Evolutionary conservation across 2,888 invertebrate species (phyloP).

Genomic region (Aleiodes leptofemur): DNA sequence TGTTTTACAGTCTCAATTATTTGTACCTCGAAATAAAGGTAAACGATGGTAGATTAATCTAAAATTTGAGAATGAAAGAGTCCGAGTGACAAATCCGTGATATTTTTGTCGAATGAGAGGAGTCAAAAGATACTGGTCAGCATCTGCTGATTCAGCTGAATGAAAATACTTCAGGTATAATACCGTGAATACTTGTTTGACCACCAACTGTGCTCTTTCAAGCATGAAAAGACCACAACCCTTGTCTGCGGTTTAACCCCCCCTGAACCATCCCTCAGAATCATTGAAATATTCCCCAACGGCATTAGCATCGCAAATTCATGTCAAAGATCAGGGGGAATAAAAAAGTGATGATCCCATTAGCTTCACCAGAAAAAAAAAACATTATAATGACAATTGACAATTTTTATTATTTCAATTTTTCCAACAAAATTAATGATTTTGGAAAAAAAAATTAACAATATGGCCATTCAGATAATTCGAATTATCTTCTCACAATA

Average conservation of each 20-base stretch:
- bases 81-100: slow-evolving; percentile 16
- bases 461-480: no score
- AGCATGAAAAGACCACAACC: slow-evolving; percentile 13
- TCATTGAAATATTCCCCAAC: background rate
- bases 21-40: background rate
- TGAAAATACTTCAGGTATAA: slow-evolving; percentile 4
- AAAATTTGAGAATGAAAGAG: background rate
- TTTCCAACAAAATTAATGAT: no score
- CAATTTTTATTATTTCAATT: no score
- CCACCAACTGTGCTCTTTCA: slow-evolving; percentile 40
- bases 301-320: slow-evolving; percentile 2
- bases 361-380: no score
- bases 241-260: background rate
- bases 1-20: no score
- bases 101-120: background rate
- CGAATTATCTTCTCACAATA: no score
- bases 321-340: slow-evolving; percentile 15
- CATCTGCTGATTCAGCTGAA: slow-evolving; percentile 26
- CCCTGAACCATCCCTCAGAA: slow-evolving; percentile 3
- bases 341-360: background rate
- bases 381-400: no score
- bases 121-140: slow-evolving; percentile 6
- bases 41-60: background rate
- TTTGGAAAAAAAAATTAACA: no score
- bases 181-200: background rate